These are phyloP conservation scores for Masnerella sp. DNA, from an alignment of 2,888 invertebrate species.

Conservation along the genomic window DNA sequence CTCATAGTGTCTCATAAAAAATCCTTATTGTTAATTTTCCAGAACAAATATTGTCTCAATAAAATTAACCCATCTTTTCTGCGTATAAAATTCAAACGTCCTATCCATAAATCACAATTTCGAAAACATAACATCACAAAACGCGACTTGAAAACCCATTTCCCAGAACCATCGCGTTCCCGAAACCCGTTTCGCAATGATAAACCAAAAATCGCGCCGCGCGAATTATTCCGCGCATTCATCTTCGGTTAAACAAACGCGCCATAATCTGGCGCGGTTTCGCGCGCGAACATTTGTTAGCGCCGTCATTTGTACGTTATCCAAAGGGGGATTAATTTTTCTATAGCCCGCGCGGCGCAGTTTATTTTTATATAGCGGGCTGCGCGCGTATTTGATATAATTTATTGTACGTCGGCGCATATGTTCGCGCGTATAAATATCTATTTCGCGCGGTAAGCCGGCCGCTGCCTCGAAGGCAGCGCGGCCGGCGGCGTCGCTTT, in stretches of 20 bases:
- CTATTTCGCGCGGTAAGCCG: slow-evolving; percentile 55
- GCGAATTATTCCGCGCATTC: slow-evolving; percentile 12
- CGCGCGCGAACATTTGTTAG: slow-evolving; percentile 18
- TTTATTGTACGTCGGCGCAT: slow-evolving; percentile 53
- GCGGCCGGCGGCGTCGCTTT: slow-evolving; percentile 37
- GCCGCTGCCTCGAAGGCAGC: slow-evolving; percentile 46
- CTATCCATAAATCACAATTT: too few species aligned
- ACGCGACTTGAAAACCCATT: too few species aligned
- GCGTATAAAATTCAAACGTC: too few species aligned
- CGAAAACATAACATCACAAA: too few species aligned
- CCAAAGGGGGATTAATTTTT: slow-evolving; percentile 46
- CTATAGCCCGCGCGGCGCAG: slow-evolving; percentile 39
- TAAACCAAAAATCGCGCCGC: too few species aligned
- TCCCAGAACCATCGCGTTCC: too few species aligned
- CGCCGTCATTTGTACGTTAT: slow-evolving; percentile 35
- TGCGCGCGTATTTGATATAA: slow-evolving; percentile 49
- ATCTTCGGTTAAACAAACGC: slow-evolving; percentile 21
- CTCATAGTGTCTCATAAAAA: too few species aligned
- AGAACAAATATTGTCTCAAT: too few species aligned
- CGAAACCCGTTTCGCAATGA: too few species aligned
- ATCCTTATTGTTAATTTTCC: too few species aligned
- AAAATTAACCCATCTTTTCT: too few species aligned
- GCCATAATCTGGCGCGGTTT: slow-evolving; percentile 19
- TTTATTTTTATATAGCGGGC: slow-evolving; percentile 49
- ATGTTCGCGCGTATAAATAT: slow-evolving; percentile 54